Evolutionary conservation across 2,888 invertebrate genomes (phyloP).

Genomic region (Ochropleura plecta): DNA sequence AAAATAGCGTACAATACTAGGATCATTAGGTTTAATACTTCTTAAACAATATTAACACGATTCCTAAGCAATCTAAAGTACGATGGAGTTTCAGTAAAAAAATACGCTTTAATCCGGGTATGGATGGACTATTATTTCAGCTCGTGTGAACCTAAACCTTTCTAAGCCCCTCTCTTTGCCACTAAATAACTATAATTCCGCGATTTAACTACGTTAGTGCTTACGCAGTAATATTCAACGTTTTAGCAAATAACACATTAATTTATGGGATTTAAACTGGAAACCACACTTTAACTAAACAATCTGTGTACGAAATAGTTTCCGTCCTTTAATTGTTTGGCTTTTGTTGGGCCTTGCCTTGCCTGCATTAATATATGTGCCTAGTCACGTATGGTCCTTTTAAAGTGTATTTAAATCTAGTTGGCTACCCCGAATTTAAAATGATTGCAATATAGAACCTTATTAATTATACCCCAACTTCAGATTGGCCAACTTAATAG

Average conservation of each 20-base stretch:
- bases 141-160: not conserved
- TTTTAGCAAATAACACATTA: not conserved
- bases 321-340: not conserved
- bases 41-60: not conserved
- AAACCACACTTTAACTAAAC: not conserved
- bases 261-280: not conserved
- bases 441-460: too few species aligned
- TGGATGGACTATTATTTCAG: not conserved
- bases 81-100: not conserved
- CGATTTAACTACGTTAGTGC: not conserved
- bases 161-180: not conserved
- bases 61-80: not conserved
- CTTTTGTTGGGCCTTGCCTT: not conserved
- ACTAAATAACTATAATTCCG: not conserved
- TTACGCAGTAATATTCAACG: not conserved
- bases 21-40: not conserved
- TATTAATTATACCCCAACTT: too few species aligned
- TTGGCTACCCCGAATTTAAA: not conserved
- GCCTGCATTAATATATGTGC: not conserved
- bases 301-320: not conserved
- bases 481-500: not conserved
- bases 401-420: not conserved
- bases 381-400: not conserved
- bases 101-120: not conserved
- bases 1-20: not conserved